These are phyloP conservation scores for Sebastes hubbsi DNA, from an alignment of 2,797 vertebrate species.

Conservation along the genomic window DNA sequence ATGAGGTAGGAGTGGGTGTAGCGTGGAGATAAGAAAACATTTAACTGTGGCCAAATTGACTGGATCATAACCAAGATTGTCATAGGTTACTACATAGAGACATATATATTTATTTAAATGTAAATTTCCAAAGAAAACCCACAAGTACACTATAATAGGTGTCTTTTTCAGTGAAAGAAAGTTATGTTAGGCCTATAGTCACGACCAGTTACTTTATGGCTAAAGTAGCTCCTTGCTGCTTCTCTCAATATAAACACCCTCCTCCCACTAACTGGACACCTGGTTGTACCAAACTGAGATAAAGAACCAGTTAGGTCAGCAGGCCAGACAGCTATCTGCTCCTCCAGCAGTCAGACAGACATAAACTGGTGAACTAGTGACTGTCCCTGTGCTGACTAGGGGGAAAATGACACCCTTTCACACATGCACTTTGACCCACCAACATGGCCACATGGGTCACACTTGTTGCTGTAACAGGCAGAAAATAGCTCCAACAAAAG, in stretches of 20 bases:
- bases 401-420: conserved; percentile 43
- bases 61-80: neutral
- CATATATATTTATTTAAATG: neutral
- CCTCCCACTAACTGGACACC: neutral
- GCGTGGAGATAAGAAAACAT: neutral
- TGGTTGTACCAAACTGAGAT: neutral
- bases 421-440: conserved; percentile 31
- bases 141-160: neutral
- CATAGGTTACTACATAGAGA: neutral
- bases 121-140: neutral
- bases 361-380: conserved; percentile 1
- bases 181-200: neutral
- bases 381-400: conserved; percentile 27
- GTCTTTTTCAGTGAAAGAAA: neutral
- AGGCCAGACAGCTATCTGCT: neutral
- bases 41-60: neutral
- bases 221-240: neutral
- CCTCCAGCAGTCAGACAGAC: neutral
- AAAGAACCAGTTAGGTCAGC: neutral
- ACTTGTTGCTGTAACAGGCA: conserved; percentile 58
- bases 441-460: conserved; percentile 30
- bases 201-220: too few relatives aligned
- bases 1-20: neutral
- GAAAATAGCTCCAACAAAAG: conserved; percentile 58
- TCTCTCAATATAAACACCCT: neutral